Evolutionary conservation across 2,113 vertebrate species (phyloP).

Genomic region (Gopherus evgoodei): DNA sequence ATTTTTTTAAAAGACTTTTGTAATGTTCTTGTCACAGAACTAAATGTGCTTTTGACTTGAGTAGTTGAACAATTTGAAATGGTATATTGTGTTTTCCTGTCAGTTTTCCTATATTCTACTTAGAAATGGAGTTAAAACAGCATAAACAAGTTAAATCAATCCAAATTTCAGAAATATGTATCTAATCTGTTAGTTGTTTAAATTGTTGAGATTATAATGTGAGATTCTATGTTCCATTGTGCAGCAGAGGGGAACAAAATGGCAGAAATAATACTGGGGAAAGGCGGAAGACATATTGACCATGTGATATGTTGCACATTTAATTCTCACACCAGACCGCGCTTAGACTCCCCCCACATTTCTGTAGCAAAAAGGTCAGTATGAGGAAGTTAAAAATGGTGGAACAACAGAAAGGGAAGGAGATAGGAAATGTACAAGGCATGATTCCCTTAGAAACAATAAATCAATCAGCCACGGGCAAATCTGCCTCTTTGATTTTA

Average conservation of each 20-base stretch:
- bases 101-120: neutral
- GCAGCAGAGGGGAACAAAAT: neutral
- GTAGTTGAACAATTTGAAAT: neutral
- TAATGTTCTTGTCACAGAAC: neutral
- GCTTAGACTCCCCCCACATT: neutral
- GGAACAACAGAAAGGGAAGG: neutral
- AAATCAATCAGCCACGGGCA: neutral
- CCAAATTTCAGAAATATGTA: neutral
- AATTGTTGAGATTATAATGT: neutral
- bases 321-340: neutral
- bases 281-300: neutral
- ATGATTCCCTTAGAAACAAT: neutral
- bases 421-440: accelerated
- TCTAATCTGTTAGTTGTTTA: neutral
- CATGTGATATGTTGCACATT: neutral
- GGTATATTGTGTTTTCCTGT: neutral
- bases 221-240: neutral
- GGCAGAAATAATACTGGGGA: neutral
- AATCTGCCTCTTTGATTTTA: neutral
- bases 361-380: neutral
- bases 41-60: neutral
- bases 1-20: neutral
- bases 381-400: neutral
- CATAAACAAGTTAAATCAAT: neutral
- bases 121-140: neutral